Evolutionary conservation across 2,113 vertebrate species (phyloP).

Genomic region (Datnioides undecimradiatus): DNA sequence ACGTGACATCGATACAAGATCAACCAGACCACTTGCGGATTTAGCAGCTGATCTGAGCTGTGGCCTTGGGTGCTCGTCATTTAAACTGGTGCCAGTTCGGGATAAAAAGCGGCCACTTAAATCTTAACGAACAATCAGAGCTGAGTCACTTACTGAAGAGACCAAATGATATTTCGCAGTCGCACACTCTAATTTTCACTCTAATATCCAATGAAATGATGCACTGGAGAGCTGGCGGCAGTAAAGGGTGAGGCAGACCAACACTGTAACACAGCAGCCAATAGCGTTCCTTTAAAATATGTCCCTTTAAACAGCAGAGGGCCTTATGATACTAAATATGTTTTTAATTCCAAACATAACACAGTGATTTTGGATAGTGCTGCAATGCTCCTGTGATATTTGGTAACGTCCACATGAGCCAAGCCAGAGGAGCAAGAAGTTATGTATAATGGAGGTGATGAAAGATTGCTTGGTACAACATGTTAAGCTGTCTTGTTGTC

Average conservation of each 20-base stretch:
- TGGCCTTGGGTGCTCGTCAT: not conserved
- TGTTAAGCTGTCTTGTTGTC: not conserved
- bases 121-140: not conserved
- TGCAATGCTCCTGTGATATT: not conserved
- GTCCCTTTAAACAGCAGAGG: too few species aligned
- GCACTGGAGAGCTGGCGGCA: not conserved
- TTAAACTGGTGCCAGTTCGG: not conserved
- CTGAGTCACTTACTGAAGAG: not conserved
- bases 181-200: not conserved
- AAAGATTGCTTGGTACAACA: not conserved
- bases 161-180: not conserved
- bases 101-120: not conserved
- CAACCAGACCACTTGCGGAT: not conserved
- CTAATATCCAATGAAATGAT: not conserved
- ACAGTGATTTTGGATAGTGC: not conserved
- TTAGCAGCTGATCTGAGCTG: not conserved
- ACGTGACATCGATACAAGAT: not conserved
- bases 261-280: not conserved
- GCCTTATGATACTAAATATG: too few species aligned
- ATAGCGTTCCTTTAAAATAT: not conserved
- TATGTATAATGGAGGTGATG: not conserved
- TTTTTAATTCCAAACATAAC: not conserved
- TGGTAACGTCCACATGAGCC: constrained; percentile 1
- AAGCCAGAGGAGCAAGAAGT: not conserved
- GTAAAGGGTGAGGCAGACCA: not conserved